These are phyloP conservation scores for Syngnathoides biaculeatus DNA, from an alignment of 2,113 vertebrate genomes.

Conservation along the genomic window DNA sequence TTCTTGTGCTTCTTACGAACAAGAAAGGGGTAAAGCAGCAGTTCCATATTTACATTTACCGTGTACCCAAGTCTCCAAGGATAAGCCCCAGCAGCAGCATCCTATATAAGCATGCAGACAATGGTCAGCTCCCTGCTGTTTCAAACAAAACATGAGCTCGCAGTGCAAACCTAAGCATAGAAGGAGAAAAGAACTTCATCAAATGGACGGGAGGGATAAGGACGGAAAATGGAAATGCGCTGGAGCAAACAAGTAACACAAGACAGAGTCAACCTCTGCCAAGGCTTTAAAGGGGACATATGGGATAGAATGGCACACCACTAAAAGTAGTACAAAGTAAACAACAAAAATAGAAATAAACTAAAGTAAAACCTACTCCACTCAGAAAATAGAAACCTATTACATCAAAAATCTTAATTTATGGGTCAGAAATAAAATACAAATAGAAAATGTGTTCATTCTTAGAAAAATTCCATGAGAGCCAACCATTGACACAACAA, in stretches of 20 bases:
- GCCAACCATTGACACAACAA: too few relatives aligned
- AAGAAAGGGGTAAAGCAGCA: background rate
- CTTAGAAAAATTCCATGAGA: too few relatives aligned
- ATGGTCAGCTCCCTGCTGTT: background rate
- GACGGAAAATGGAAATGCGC: background rate
- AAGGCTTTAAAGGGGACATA: too few relatives aligned
- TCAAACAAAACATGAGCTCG: background rate
- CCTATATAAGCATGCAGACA: background rate
- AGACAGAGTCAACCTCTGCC: too few relatives aligned
- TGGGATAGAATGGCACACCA: too few relatives aligned
- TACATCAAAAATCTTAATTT: too few relatives aligned
- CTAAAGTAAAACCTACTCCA: too few relatives aligned
- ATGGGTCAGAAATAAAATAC: too few relatives aligned
- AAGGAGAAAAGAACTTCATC: background rate
- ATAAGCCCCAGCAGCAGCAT: background rate
- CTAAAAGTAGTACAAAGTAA: too few relatives aligned
- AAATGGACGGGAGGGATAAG: background rate
- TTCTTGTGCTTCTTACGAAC: background rate
- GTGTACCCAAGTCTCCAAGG: background rate
- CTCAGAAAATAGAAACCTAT: too few relatives aligned
- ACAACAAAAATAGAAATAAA: too few relatives aligned
- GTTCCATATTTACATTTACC: background rate
- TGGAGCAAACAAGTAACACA: background rate
- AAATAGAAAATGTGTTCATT: too few relatives aligned
- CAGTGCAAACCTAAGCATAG: background rate